Evolutionary conservation across 2,113 vertebrate species (phyloP).

Genomic region (Pyrgilauda ruficollis): DNA sequence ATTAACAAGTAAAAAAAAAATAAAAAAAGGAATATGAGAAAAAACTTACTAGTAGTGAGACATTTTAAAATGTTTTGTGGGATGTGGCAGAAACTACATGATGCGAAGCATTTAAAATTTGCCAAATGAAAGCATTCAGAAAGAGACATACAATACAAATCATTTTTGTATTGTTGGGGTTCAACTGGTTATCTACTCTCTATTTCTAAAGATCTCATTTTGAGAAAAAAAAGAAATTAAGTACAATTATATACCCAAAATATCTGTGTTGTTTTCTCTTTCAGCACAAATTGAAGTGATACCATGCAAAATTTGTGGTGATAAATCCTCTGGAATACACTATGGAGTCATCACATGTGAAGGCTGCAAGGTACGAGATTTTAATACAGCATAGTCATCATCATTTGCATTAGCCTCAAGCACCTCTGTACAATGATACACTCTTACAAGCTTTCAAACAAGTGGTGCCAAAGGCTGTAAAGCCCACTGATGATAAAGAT

Average conservation of each 20-base stretch:
- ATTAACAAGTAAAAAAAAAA: neutral
- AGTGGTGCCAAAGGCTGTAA: neutral
- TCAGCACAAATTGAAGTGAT: slow-evolving; percentile 99
- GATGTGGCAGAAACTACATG: neutral
- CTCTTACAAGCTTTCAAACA: neutral
- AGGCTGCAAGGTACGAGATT: slow-evolving; percentile 92
- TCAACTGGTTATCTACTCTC: neutral
- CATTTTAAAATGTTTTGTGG: neutral
- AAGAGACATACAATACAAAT: neutral
- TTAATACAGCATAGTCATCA: neutral
- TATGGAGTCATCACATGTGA: slow-evolving; percentile 99
- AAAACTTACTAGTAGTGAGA: neutral
- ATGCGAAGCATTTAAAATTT: neutral
- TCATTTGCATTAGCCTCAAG: neutral
- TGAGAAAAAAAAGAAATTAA: neutral
- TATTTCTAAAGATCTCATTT: neutral
- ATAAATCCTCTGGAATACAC: slow-evolving; percentile 99
- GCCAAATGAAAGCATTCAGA: neutral
- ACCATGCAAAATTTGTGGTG: slow-evolving; percentile 99
- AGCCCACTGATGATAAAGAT: neutral
- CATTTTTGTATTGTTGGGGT: neutral
- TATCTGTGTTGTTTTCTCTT: slow-evolving; percentile 64
- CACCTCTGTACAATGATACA: neutral
- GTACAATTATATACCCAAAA: slow-evolving; percentile 12
- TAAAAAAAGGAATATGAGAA: neutral